Evolutionary conservation across 2,797 vertebrate genomes (phyloP), one percentile per base, ranked within the genome.

Genomic region (Podargus strigoides): DNA sequence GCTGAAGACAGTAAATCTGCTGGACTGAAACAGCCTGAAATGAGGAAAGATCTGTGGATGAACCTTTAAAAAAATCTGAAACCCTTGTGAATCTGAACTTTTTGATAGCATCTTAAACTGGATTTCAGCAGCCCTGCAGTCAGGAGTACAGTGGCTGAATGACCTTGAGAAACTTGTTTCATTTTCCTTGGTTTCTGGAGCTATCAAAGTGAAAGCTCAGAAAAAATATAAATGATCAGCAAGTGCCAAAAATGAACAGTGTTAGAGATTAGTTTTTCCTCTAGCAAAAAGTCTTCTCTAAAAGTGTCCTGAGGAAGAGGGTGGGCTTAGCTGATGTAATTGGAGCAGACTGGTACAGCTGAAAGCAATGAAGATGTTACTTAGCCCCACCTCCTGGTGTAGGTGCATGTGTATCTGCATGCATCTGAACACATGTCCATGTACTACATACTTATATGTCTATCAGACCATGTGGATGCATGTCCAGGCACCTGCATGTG

Each of bases 161-260:
- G 53, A 72, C 76, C 72, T 83, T 83, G 84, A 39, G 67, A 88
- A 78, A 55, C 36, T 70, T 74, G 8, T 74, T 94, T 81, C 28
- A 52, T 78, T 74, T 73, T 30, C 49, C 39, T 39, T 68, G 34
- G 49, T 56, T 77, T 85, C 50, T 69, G 77, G 52, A 58, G 53
- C 49, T 79, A 21, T 20, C 60, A 89, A 62, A 83, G 28, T 52
- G 37, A 85, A 95, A 92, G 10, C 26, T 22, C 20, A 27, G 50
- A 41, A 85, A 26, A 56, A 37, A 49, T 21, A 66, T 2, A 64
- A 77, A 62, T 21, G 41, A 87, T 50, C 62, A 52, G 42, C 27
- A 37, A 68, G 50, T 37, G 60, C 15, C 36, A 23, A 1, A 47
- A 72, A 46, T 8, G 72, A 70, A 4, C 7, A 14, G n/a, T 39